Base-by-base conservation (phyloP, 2,888 invertebrate species). In the Dolichopus griseipennis region DNA sequence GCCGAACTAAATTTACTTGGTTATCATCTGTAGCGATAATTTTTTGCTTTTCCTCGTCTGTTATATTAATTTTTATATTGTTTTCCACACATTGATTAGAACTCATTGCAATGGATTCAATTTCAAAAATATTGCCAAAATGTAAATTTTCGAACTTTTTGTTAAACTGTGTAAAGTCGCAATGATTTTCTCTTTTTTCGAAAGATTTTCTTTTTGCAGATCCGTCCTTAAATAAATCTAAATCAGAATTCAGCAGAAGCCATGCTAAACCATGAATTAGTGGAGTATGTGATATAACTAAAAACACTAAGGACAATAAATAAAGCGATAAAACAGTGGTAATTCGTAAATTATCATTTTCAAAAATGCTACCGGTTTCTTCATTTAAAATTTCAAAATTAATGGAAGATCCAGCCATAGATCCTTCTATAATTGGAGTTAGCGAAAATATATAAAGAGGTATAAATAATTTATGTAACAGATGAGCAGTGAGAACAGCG, bases 401-500 rank as follows among this genome's bases (percentile, higher is more conserved):
- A 73, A 86, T 83, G 0, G 87, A 86, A 7, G 86, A 86, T 7
- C 84, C 84, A 73, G 88, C 88, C 75, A 87, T 84, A 3, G 81
- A 79, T 0, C 79, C 76, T 7, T 81, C 79, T 7, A 80, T 80
- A 2, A 79, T 75, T 20, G 81, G 82, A n/a, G 89, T 90, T 67
- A 97, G 83, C 1, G 97, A 97, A 79, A 92, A 94, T 73, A 98
- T 93, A 80, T 97, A 97, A 69, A 97, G 81, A 9, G 97, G 97
- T 72, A 97, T 90, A 69, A 98, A 85, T 1, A 98, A 85, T 80
- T 95, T 92, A 81, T 97, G 93, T 72, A 98, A 84, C 70, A 98
- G 84, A 82, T 98, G 97, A 79, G 97, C 95, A 0, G 95, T 93
- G 68, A 98, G 83, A 65, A 97, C 95, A 75, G 93, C 92, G 81